phyloP scores from a whole-genome alignment of 2,113 vertebrate genomes.

The Callipepla squamata region DNA sequence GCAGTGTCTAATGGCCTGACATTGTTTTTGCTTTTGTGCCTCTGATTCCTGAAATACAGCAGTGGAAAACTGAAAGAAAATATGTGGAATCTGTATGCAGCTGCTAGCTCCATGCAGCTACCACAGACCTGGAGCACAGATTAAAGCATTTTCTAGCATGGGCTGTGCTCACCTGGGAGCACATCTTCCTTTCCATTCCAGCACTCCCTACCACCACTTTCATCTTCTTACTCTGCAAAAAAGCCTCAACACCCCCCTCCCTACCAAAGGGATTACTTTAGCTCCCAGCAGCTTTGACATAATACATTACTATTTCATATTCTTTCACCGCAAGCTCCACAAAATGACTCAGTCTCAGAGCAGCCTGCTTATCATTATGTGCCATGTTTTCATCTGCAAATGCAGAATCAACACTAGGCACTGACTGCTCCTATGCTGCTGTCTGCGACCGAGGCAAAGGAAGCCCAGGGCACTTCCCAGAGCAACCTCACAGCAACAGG shows the following conservation, averaged over 20 bases:
- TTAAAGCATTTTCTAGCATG: background rate
- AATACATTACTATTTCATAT: conserved; percentile 1
- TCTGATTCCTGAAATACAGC: background rate
- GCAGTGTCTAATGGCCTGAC: background rate
- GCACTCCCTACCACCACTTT: background rate
- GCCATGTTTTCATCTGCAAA: background rate
- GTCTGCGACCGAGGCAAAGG: background rate
- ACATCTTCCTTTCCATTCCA: background rate
- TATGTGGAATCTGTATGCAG: background rate
- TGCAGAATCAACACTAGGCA: background rate
- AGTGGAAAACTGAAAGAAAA: background rate
- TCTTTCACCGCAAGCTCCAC: conserved; percentile 11
- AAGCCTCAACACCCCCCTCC: background rate
- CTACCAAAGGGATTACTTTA: conserved; percentile 18
- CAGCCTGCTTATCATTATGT: background rate
- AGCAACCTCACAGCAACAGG: background rate
- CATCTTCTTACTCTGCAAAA: conserved; percentile 24
- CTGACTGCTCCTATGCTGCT: background rate
- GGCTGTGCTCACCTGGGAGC: background rate
- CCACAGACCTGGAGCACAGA: background rate
- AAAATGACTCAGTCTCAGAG: conserved; percentile 28
- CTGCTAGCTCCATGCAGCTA: background rate
- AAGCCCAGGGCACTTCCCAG: background rate
- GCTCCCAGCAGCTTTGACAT: conserved; percentile 45
- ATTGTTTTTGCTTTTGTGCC: background rate